A percentile compares a stretch with the other conserved stretches of the same genome.
Evolutionary conservation across 2,888 invertebrate species (phyloP).

Genomic region (Xanthia icteritia): DNA sequence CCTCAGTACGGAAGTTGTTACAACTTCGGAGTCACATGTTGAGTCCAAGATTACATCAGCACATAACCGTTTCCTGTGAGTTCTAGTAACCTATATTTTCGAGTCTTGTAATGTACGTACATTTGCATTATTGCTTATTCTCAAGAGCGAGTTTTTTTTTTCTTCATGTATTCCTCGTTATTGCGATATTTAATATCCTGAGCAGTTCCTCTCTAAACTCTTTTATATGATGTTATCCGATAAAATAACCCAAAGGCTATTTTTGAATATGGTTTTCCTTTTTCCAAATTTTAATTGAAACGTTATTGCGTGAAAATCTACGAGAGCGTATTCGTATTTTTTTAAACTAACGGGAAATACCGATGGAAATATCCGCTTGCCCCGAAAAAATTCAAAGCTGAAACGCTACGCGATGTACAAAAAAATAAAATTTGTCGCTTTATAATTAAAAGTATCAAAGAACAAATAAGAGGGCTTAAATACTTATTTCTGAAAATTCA

Average conservation of each 20-base stretch:
- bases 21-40: slow-evolving; percentile 11
- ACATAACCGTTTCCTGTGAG: slow-evolving; percentile 28
- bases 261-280: not conserved
- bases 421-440: not conserved
- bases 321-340: not conserved
- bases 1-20: slow-evolving; percentile 4
- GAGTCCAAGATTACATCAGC: slow-evolving; percentile 29
- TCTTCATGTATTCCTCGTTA: not conserved
- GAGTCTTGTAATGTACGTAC: slow-evolving; percentile 1
- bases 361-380: not conserved
- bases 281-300: slow-evolving; percentile 1
- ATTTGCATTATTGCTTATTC: not conserved
- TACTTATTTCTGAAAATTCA: slow-evolving; percentile 47
- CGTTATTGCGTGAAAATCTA: not conserved
- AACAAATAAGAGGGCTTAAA: slow-evolving; percentile 46
- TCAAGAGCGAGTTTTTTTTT: no score
- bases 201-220: not conserved
- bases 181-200: not conserved
- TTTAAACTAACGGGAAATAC: slow-evolving; percentile 1
- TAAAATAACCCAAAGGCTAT: not conserved
- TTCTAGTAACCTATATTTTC: slow-evolving; percentile 28
- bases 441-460: slow-evolving; percentile 38
- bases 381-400: not conserved
- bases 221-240: not conserved
- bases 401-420: not conserved